Evolutionary conservation across 2,797 vertebrate species (phyloP), one percentile per base, ranked within the genome.

Genomic region (Denticeps clupeoides): DNA sequence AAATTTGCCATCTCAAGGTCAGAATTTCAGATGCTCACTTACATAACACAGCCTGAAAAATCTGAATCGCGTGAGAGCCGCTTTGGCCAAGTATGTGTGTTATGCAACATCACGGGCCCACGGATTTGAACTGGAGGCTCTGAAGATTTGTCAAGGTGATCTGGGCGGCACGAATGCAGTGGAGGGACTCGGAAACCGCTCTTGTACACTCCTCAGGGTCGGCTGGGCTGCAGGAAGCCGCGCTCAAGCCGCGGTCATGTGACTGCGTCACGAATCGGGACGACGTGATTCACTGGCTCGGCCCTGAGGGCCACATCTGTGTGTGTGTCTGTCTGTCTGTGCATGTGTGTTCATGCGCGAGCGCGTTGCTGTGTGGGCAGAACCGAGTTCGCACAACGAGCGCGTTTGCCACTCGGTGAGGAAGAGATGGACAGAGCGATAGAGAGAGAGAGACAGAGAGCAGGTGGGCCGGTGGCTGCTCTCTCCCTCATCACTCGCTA

Each of bases 261-360:
- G 67, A 71, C 76, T 68, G 74, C 65, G 63, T 67, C 67, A 80
- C 77, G 63, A 70, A 72, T 74, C 65, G 63, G 64, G 79, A 82
- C 72, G 4, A 65, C 69, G 61, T 81, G 81, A 83, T 76, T 83
- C 82, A 84, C 70, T 73, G 70, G 60, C 72, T 65, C 68, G 53
- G 63, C 68, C 69, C 73, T 66, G 62, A 65, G 72, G 77, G 74
- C 60, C 71, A 74, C 71, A 75, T 81, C 74, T 81, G 75, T 69
- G 69, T 65, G 57, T 49, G 58, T 61, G 60, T 52, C 63, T 53
- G 58, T 32, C 53, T 19, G 33, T 47, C 26, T 41, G 49, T 42
- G 32, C 45, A 37, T 12, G 7, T 38, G 19, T 37, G 33, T 19
- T 33, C 50, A 25, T 19, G 18, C 19, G 3, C 43, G n/a, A 11